Evolutionary conservation across 2,797 vertebrate species (phyloP).

Genomic region (Cercopithecus mitis): DNA sequence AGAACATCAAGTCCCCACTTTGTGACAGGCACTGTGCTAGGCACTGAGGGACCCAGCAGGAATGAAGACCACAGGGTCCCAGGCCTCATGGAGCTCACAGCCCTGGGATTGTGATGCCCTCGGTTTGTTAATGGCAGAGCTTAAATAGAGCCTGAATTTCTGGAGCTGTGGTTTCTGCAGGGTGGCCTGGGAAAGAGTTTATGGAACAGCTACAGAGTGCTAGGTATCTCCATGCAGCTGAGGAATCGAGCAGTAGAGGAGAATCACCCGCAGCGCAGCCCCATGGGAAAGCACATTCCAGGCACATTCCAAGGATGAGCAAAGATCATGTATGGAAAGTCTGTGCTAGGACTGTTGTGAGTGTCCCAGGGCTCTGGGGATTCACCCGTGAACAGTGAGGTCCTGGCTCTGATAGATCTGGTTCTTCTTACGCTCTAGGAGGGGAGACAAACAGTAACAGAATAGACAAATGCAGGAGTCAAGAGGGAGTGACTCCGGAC

Average conservation of each 20-base stretch:
- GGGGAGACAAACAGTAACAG: no score
- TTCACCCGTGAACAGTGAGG: background rate
- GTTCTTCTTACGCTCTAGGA: background rate
- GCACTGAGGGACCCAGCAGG: background rate
- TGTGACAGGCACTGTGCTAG: background rate
- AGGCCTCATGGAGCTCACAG: accelerated
- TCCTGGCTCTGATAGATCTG: background rate
- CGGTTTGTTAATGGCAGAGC: background rate
- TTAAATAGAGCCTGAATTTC: background rate
- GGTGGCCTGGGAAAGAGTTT: background rate
- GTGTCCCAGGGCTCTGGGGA: background rate
- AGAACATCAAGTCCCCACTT: accelerated
- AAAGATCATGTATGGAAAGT: background rate
- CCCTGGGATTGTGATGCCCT: no score
- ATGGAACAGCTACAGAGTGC: background rate
- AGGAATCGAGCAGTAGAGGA: background rate
- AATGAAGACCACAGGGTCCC: background rate
- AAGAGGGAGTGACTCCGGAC: background rate
- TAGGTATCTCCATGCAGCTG: background rate
- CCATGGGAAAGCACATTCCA: background rate
- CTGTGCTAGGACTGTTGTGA: background rate
- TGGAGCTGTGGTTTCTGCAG: background rate
- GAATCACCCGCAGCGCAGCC: accelerated
- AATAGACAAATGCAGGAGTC: background rate
- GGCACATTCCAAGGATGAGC: background rate